phyloP scores from a whole-genome alignment of 2,113 vertebrate genomes.

The Xenopus borealis region DNA sequence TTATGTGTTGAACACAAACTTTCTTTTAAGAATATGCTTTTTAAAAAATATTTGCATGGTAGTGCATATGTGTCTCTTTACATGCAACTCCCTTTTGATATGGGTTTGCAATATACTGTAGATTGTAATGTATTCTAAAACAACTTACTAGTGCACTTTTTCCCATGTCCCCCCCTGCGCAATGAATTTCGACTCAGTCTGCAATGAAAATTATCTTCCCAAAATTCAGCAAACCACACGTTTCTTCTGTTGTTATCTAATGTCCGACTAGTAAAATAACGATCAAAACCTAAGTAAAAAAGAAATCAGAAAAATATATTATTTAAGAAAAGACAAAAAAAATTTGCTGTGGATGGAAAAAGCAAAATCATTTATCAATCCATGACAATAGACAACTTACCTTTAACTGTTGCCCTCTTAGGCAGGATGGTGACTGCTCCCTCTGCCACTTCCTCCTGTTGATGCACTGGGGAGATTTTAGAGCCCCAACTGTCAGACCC shows the following conservation, averaged over 20 bases:
- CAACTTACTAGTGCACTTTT: conserved; percentile 96
- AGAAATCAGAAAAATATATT: not conserved
- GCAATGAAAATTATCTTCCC: conserved; percentile 97
- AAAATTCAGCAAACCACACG: conserved; percentile 96
- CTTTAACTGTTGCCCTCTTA: conserved; percentile 85
- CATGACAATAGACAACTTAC: conserved; percentile 53
- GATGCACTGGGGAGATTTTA: conserved; percentile 85
- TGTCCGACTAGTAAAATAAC: conserved; percentile 91
- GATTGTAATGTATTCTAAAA: conserved; percentile 50
- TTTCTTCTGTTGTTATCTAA: conserved; percentile 94
- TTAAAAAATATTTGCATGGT: no score
- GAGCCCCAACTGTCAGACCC: conserved; percentile 97
- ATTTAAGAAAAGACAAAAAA: not conserved
- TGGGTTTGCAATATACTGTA: not conserved
- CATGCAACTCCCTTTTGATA: no score
- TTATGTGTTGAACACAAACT: no score
- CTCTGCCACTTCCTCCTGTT: conserved; percentile 89
- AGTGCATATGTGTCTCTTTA: no score
- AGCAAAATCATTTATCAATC: no score
- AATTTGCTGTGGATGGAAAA: no score
- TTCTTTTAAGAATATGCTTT: no score
- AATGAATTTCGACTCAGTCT: conserved; percentile 88
- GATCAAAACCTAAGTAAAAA: conserved; percentile 80
- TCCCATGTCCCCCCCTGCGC: conserved; percentile 86
- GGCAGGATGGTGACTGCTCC: conserved; percentile 91